Conservation (phyloP, 2,113 vertebrate genomes). For the Hippocampus zosterae region DNA sequence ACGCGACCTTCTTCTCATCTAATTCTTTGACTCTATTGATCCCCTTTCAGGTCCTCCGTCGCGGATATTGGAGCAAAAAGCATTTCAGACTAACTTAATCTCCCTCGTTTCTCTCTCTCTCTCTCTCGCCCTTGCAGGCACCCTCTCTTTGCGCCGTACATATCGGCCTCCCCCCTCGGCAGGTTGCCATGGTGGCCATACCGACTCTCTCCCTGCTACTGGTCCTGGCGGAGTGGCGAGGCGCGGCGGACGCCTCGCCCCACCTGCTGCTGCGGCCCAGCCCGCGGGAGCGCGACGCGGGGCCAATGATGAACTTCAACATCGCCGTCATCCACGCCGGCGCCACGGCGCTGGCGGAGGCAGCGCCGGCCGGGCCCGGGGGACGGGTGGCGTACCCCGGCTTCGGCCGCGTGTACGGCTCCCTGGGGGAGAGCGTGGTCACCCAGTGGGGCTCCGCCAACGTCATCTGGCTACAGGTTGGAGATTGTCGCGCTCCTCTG, state of each 20-base stretch:
- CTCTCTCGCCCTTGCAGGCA: constrained; percentile 63
- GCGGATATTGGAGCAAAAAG: constrained; percentile 41
- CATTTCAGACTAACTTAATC: constrained; percentile 42
- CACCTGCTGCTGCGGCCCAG: constrained; percentile 77
- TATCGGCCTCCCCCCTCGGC: constrained; percentile 67
- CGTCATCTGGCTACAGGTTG: constrained; percentile 83
- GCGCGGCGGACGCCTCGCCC: constrained; percentile 68
- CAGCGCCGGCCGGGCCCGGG: constrained; percentile 68
- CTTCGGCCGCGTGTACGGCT: constrained; percentile 79
- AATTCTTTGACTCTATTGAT: constrained; percentile 29
- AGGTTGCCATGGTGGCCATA: constrained; percentile 78
- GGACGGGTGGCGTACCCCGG: constrained; percentile 82
- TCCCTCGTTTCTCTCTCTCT: constrained; percentile 16
- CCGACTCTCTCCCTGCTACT: constrained; percentile 81
- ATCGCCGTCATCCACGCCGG: constrained; percentile 78
- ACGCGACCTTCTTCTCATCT: constrained; percentile 15
- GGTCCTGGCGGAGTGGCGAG: constrained; percentile 83
- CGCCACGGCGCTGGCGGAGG: constrained; percentile 70
- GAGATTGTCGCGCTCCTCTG: constrained; percentile 40
- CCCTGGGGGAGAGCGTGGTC: constrained; percentile 78
- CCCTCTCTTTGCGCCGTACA: constrained; percentile 68
- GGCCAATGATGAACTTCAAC: constrained; percentile 76
- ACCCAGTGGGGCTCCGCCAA: constrained; percentile 82
- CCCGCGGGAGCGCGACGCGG: constrained; percentile 73
- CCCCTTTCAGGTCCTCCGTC: constrained; percentile 28